Evolutionary conservation across 2,888 invertebrate genomes (phyloP).

Genomic region (Bursaphelenchus okinawaensis): DNA sequence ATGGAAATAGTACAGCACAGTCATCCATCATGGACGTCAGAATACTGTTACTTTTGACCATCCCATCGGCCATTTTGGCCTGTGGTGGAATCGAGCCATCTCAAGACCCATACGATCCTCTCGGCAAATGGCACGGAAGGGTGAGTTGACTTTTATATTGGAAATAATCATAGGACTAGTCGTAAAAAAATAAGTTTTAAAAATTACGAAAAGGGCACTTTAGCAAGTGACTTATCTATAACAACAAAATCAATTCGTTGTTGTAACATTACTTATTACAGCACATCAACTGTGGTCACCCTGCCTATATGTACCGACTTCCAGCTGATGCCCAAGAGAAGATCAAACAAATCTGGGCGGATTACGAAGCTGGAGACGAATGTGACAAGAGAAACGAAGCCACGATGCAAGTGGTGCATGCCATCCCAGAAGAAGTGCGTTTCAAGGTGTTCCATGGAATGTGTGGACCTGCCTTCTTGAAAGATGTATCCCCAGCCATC

Average conservation of each 20-base stretch:
- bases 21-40: no score
- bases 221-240: no score
- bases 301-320: constrained; percentile 40
- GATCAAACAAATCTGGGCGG: constrained; percentile 45
- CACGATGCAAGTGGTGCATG: constrained; percentile 30
- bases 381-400: constrained; percentile 40
- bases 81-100: constrained; percentile 10
- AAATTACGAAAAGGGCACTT: no score
- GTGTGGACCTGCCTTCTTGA: constrained; percentile 51
- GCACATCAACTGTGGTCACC: constrained; percentile 44
- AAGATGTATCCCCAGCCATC: constrained; percentile 35
- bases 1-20: no score
- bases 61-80: neutral
- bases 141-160: constrained; percentile 22
- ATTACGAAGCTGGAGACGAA: constrained; percentile 39
- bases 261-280: constrained; percentile 15
- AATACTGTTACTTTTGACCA: neutral
- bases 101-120: constrained; percentile 48
- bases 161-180: neutral
- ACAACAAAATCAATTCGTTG: no score
- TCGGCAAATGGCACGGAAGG: constrained; percentile 48
- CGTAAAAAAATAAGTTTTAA: neutral
- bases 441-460: constrained; percentile 48
- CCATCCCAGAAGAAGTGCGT: constrained; percentile 28
- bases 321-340: constrained; percentile 45